phyloP scores from a whole-genome alignment of 1,140 invertebrate genomes.

The Drepana arcuata region DNA sequence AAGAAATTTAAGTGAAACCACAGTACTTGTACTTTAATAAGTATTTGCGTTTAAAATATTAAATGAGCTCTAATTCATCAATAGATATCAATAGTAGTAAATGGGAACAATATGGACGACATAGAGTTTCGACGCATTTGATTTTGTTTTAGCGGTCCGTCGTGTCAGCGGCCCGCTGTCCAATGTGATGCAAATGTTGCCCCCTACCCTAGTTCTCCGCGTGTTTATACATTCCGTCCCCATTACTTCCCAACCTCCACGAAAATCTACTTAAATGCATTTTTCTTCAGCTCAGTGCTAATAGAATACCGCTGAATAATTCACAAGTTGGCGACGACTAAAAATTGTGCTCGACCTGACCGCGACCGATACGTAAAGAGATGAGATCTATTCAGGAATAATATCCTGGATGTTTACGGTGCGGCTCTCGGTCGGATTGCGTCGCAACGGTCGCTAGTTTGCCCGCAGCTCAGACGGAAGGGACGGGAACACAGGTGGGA shows the following conservation, averaged over 20 bases:
- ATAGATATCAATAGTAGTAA: too few species aligned
- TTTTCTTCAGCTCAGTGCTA: slow-evolving; percentile 48
- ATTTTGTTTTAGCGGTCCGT: slow-evolving; percentile 16
- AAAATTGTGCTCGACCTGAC: slow-evolving; percentile 46
- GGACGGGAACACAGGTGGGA: slow-evolving; percentile 40
- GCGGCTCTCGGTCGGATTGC: slow-evolving; percentile 31
- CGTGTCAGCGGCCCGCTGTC: too few species aligned
- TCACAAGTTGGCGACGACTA: slow-evolving; percentile 42
- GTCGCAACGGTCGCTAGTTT: slow-evolving; percentile 28
- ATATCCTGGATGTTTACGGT: slow-evolving; percentile 52
- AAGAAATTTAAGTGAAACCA: too few species aligned
- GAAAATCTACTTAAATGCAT: slow-evolving; percentile 48
- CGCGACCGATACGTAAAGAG: slow-evolving; percentile 51
- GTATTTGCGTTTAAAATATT: too few species aligned
- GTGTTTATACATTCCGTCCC: slow-evolving; percentile 24
- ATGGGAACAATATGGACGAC: too few species aligned
- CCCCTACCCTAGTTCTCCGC: slow-evolving; percentile 12
- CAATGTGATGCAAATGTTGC: slow-evolving; percentile 32
- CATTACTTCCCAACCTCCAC: slow-evolving; percentile 28
- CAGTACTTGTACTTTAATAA: too few species aligned
- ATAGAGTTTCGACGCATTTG: slow-evolving; percentile 14
- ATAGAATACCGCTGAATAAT: slow-evolving; percentile 54
- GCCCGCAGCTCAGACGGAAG: slow-evolving; percentile 32
- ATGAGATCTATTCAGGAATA: slow-evolving; percentile 52
- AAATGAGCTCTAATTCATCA: too few species aligned